Evolutionary conservation across 2,113 vertebrate species (phyloP), one percentile per base, ranked within the genome.

Genomic region (Danionella cerebrum): DNA sequence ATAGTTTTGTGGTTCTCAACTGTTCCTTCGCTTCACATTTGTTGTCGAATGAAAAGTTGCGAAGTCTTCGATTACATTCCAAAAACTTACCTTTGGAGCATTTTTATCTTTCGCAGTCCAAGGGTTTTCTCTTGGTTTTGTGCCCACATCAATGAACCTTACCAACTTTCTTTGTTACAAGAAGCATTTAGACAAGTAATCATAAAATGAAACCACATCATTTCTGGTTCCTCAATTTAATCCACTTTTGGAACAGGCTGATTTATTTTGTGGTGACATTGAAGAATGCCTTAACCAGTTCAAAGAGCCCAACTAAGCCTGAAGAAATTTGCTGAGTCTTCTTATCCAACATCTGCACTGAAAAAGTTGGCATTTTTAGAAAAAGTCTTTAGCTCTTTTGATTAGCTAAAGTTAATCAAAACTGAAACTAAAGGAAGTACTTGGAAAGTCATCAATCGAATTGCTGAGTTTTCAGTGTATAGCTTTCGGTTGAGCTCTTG

Each of bases 391-490:
- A 59, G 51, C 25, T 57, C 19, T 44, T 73, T 64, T 38, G 44
- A 53, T 67, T 53, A 48, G 42, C 73, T 73, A 55, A 27, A 60
- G 60, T 73, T 73, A 59, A 70, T 73, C 53, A 57, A 67, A 18
- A 31, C 63, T 68, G 62, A 53, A 65, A 60, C 68, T 63, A 29
- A 29, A 69, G 29, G 27, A 38, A 38, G 39, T 13, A 39, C 47
- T 65, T 76, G 13, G 25, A 19, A 59, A 29, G 14, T 5, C 35
- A 64, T 48, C 29, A 8, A 64, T 36, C 47, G 27, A 22, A 48
- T 18, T 31, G 42, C 12, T 52, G 31, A 12, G 13, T 48, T 58
- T 36, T 24, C 6, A 29, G 35, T 50, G 41, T 27, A 25, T 24
- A 31, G 22, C 12, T 14, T 25, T 69, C 67, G 22, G 39, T 33